A percentile compares a stretch with the other conserved stretches of the same genome.
These are phyloP conservation scores for Drosophila histrio DNA, from an alignment of 2,888 invertebrate genomes.

Conservation along the genomic window DNA sequence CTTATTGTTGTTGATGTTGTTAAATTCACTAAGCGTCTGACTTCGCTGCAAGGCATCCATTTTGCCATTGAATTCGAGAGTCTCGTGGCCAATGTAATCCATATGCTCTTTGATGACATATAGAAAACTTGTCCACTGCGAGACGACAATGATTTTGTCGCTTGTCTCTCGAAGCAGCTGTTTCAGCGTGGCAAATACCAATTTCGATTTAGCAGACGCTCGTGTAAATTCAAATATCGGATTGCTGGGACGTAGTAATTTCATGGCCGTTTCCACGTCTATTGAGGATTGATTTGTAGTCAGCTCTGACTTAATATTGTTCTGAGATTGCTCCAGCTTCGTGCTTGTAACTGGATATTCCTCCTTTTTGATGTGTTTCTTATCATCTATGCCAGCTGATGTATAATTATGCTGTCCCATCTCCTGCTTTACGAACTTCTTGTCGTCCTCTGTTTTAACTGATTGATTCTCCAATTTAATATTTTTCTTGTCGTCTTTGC, in stretches of 20 bases:
- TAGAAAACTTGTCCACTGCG: slow-evolving; percentile 93
- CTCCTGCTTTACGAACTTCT: too few species aligned
- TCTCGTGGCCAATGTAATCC: background rate
- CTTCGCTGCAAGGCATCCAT: slow-evolving; percentile 7
- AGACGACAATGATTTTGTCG: slow-evolving; percentile 91
- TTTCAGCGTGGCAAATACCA: slow-evolving; percentile 4
- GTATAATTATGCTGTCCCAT: too few species aligned
- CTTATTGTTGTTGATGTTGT: background rate
- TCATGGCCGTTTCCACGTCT: background rate
- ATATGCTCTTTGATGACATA: slow-evolving; percentile 6
- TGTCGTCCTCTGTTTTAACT: background rate
- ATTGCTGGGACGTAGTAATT: slow-evolving; percentile 13
- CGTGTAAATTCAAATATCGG: slow-evolving; percentile 12
- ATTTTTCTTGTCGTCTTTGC: background rate
- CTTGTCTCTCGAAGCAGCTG: slow-evolving; percentile 7
- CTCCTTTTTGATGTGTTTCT: background rate
- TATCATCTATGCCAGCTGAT: too few species aligned
- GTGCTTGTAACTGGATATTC: background rate
- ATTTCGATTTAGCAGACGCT: background rate
- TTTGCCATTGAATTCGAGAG: slow-evolving; percentile 18
- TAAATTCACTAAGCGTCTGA: slow-evolving; percentile 8
- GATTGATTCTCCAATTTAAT: background rate
- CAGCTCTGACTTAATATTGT: too few species aligned
- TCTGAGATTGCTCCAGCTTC: too few species aligned
- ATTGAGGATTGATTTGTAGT: too few species aligned